phyloP scores from a whole-genome alignment of 2,888 invertebrate genomes.

The Trissolcus brochymenae region DNA sequence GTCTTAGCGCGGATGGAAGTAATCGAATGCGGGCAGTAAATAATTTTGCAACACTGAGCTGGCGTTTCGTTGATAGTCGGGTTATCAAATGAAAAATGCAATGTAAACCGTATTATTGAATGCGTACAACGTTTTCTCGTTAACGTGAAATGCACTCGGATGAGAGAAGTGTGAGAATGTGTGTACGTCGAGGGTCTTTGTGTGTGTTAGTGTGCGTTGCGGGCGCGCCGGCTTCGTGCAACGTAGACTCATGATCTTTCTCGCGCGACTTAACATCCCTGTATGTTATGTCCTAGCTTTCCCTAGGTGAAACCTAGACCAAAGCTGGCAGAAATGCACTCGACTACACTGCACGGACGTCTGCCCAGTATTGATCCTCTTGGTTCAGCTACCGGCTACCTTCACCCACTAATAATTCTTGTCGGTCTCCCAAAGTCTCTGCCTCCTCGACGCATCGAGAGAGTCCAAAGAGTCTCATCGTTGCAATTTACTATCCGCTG shows the following conservation, averaged over 20 bases:
- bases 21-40: slow-evolving; percentile 7
- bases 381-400: slow-evolving; percentile 76
- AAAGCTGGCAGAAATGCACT: slow-evolving; percentile 74
- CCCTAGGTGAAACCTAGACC: slow-evolving; percentile 73
- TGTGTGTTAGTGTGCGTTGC: slow-evolving; percentile 62
- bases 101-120: slow-evolving; percentile 22
- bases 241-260: slow-evolving; percentile 71
- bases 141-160: slow-evolving; percentile 28
- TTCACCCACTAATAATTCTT: slow-evolving; percentile 77
- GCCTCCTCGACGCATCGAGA: slow-evolving; percentile 68
- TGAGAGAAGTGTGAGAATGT: slow-evolving; percentile 2
- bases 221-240: slow-evolving; percentile 66
- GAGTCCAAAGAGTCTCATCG: slow-evolving; percentile 47
- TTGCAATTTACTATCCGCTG: slow-evolving; percentile 31
- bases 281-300: slow-evolving; percentile 64
- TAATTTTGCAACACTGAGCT: slow-evolving; percentile 11
- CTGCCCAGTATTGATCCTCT: slow-evolving; percentile 77
- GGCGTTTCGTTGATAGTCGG: neutral
- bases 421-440: slow-evolving; percentile 75
- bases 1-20: slow-evolving; percentile 2
- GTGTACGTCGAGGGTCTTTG: no score
- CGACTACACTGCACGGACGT: slow-evolving; percentile 72
- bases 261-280: slow-evolving; percentile 71
- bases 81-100: slow-evolving; percentile 26
- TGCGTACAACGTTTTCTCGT: slow-evolving; percentile 35